Conservation (phyloP, 2,113 vertebrate species). For the Arizona elegans region DNA sequence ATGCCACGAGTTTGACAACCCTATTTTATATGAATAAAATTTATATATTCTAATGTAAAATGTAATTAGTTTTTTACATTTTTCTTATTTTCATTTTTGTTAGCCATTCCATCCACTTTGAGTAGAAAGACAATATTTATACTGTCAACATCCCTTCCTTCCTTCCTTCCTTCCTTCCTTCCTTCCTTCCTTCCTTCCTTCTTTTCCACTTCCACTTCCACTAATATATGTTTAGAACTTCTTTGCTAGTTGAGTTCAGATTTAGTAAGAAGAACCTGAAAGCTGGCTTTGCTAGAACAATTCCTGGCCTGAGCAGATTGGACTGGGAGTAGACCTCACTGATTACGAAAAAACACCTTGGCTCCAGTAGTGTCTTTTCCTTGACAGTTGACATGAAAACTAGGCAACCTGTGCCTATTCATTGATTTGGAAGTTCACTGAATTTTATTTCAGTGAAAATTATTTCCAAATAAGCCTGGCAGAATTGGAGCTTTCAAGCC, state of each 20-base stretch:
- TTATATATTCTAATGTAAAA: not conserved
- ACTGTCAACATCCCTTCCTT: not conserved
- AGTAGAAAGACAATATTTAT: not conserved
- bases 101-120: not conserved
- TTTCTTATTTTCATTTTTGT: not conserved
- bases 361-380: not conserved
- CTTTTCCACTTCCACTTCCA: not conserved
- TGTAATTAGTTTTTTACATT: not conserved
- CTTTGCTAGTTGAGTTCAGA: not conserved
- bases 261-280: not conserved
- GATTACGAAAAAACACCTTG: not conserved
- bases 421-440: not conserved
- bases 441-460: not conserved
- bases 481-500: not conserved
- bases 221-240: not conserved
- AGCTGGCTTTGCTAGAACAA: not conserved
- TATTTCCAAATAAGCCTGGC: not conserved
- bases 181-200: no score
- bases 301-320: not conserved
- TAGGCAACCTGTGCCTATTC: not conserved
- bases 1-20: no score
- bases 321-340: not conserved
- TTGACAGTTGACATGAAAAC: not conserved
- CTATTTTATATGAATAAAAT: not conserved
- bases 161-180: not conserved